phyloP scores from a whole-genome alignment of 2,797 vertebrate species.

The Alca torda region DNA sequence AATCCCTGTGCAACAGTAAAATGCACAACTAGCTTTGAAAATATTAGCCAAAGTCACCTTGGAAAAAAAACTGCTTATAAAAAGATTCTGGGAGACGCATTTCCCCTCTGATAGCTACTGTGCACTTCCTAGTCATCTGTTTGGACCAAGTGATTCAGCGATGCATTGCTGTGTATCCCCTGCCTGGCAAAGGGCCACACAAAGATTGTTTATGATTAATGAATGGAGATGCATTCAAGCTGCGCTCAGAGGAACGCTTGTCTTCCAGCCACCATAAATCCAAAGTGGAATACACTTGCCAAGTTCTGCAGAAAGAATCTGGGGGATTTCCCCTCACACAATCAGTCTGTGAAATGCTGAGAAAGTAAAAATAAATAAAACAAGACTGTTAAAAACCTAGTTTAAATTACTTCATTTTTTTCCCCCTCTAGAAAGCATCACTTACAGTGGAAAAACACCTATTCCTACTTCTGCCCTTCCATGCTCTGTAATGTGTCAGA shows the following conservation, averaged over 20 bases:
- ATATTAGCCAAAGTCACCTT: neutral
- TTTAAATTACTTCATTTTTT: fast-evolving
- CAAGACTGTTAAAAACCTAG: neutral
- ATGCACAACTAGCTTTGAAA: neutral
- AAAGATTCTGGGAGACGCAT: neutral
- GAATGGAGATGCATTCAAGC: neutral
- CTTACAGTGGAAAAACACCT: neutral
- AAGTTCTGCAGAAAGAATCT: neutral
- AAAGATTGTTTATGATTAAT: neutral
- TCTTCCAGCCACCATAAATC: neutral
- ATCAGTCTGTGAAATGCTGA: neutral
- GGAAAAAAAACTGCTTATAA: neutral
- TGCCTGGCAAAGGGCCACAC: neutral
- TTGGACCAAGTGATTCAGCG: fast-evolving
- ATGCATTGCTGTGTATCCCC: fast-evolving
- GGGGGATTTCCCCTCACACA: neutral
- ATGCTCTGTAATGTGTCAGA: fast-evolving
- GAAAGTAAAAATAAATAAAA: neutral
- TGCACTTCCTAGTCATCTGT: neutral
- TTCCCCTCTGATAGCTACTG: neutral
- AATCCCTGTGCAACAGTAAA: neutral
- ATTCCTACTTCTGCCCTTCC: neutral
- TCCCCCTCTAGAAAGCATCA: neutral
- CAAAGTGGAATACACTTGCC: neutral
- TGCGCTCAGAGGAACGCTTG: neutral